A percentile compares a stretch with the other conserved stretches of the same genome.
Conservation (phyloP, 2,888 invertebrate genomes). For the Molorchus minor region DNA sequence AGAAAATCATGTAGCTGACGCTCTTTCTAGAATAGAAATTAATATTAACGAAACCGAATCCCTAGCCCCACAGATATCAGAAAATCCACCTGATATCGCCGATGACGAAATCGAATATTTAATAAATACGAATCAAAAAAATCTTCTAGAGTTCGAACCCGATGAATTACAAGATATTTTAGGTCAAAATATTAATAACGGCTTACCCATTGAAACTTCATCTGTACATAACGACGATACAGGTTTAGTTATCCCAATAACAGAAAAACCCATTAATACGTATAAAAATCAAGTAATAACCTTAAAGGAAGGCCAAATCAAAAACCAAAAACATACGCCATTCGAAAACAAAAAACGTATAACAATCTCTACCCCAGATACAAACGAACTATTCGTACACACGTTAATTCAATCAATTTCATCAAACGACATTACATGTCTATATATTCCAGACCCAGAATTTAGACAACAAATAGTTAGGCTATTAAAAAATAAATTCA, state of each 20-base stretch:
- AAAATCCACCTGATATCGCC: background rate
- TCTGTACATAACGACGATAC: background rate
- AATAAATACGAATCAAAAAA: background rate
- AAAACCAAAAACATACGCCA: background rate
- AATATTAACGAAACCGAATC: constrained; percentile 3
- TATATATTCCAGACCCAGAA: background rate
- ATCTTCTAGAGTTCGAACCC: background rate
- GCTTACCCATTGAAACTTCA: background rate
- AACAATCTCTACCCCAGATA: too few relatives aligned
- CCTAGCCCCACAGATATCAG: background rate
- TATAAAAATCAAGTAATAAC: background rate
- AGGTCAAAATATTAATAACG: background rate
- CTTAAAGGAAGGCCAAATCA: background rate
- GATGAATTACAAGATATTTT: background rate
- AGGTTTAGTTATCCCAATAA: background rate
- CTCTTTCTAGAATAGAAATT: constrained; percentile 1
- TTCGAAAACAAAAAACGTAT: background rate
- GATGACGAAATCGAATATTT: background rate
- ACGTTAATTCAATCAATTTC: background rate
- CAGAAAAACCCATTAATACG: background rate
- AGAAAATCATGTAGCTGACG: constrained; percentile 20
- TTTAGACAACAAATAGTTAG: background rate
- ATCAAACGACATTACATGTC: background rate
- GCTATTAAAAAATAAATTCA: background rate
- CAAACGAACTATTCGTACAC: background rate